These are phyloP conservation scores for Narcine bancroftii DNA, from an alignment of 2,113 vertebrate genomes.

Conservation along the genomic window DNA sequence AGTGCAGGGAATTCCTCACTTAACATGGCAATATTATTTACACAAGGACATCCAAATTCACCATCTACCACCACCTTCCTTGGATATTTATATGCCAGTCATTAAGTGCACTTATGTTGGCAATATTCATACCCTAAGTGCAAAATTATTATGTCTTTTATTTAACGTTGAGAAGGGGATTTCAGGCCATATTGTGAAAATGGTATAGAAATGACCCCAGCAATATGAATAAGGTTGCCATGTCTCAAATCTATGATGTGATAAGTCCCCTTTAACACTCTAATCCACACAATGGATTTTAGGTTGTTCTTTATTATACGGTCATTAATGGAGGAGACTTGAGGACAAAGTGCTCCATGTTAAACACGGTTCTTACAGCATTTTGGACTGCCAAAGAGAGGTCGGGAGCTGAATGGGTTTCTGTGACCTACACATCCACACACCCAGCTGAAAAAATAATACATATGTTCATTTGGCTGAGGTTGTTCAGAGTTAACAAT, in stretches of 20 bases:
- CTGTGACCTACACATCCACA: background rate
- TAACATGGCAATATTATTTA: background rate
- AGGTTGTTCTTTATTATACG: background rate
- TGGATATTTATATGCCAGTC: background rate
- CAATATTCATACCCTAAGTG: background rate
- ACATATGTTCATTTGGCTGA: background rate
- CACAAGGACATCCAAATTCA: background rate
- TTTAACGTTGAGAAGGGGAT: background rate
- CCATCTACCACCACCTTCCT: background rate
- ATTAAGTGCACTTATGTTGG: background rate
- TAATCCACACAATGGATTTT: background rate
- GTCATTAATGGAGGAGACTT: background rate
- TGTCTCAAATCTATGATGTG: background rate
- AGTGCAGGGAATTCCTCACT: background rate
- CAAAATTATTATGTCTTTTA: background rate
- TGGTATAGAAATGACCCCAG: background rate
- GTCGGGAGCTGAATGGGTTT: background rate
- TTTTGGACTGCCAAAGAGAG: background rate
- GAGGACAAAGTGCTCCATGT: background rate
- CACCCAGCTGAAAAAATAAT: slow-evolving; percentile 18
- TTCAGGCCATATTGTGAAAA: background rate
- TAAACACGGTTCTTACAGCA: background rate
- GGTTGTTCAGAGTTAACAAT: background rate
- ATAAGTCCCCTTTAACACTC: slow-evolving; percentile 7
- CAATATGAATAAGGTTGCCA: background rate